These are phyloP conservation scores for Sarcophaga peregrina DNA, from an alignment of 1,140 invertebrate genomes.

Conservation along the genomic window DNA sequence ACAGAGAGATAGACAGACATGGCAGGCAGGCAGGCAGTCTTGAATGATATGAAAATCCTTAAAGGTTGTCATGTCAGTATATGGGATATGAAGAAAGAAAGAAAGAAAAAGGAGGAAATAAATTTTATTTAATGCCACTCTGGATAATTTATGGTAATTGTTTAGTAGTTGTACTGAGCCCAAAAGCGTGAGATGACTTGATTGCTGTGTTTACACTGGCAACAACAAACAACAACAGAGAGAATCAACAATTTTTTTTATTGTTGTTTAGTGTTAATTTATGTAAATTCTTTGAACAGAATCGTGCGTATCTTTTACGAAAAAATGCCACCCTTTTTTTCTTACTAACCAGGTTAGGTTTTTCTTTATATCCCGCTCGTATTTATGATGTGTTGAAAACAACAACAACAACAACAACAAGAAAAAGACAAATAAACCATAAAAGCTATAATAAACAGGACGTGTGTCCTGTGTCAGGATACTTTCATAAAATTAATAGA, in stretches of 20 bases:
- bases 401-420: background rate
- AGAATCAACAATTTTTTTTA: background rate
- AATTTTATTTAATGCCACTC: background rate
- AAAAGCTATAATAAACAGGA: background rate
- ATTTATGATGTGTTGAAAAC: slow-evolving; percentile 7
- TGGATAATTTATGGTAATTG: slow-evolving; percentile 34
- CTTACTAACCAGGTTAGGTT: background rate
- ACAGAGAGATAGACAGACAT: too few relatives aligned
- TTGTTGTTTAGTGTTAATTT: slow-evolving; percentile 29
- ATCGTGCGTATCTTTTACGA: background rate
- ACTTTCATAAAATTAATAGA: slow-evolving; percentile 9
- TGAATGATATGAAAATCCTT: slow-evolving; percentile 9
- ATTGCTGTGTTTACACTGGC: background rate
- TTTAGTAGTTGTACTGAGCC: slow-evolving; percentile 12
- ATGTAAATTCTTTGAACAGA: slow-evolving; percentile 21
- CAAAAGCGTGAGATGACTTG: slow-evolving; percentile 1
- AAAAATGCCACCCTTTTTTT: slow-evolving; percentile 9
- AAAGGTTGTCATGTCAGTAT: background rate
- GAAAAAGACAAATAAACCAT: background rate
- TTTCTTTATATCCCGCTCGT: background rate
- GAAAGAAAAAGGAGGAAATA: background rate
- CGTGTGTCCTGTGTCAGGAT: slow-evolving; percentile 36
- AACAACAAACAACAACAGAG: background rate
- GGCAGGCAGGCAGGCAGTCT: background rate
- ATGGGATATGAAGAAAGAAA: slow-evolving; percentile 3